These are phyloP conservation scores for Eledona agricola DNA, from an alignment of 2,888 invertebrate genomes.

Conservation along the genomic window DNA sequence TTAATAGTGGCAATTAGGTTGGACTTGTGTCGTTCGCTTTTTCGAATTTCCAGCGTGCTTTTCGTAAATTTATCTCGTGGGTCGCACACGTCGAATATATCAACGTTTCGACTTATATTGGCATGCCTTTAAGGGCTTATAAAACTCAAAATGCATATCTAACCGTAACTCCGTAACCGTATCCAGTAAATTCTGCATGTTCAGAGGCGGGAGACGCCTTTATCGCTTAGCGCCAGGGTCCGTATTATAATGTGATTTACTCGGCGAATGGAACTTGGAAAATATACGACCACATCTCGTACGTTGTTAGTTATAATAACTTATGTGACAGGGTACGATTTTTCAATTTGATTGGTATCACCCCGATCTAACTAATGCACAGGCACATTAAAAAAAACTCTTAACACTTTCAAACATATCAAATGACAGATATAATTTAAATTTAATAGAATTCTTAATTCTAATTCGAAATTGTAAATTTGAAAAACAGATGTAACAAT, in stretches of 20 bases:
- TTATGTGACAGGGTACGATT: constrained; percentile 28
- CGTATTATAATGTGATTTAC: constrained; percentile 60
- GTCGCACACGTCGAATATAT: constrained; percentile 49
- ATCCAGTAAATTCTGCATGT: constrained; percentile 54
- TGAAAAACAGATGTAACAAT: too few relatives aligned
- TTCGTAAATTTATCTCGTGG: constrained; percentile 18
- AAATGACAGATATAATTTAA: too few relatives aligned
- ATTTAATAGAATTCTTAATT: too few relatives aligned
- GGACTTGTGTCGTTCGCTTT: too few relatives aligned
- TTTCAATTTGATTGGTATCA: too few relatives aligned
- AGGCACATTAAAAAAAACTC: too few relatives aligned
- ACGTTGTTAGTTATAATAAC: constrained; percentile 55
- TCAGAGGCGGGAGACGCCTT: constrained; percentile 53
- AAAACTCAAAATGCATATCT: constrained; percentile 58
- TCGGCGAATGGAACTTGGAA: constrained; percentile 55
- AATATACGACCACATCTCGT: constrained; percentile 57
- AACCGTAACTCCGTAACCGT: constrained; percentile 53
- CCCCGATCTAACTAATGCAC: too few relatives aligned
- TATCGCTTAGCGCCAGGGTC: constrained; percentile 57
- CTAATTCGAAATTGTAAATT: too few relatives aligned
- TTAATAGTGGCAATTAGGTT: too few relatives aligned
- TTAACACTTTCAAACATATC: too few relatives aligned
- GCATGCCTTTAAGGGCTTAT: constrained; percentile 53
- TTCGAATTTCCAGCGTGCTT: too few relatives aligned
- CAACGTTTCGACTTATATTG: constrained; percentile 54